Conservation (phyloP, 1,140 invertebrate species). For the Dysdera silvatica region DNA sequence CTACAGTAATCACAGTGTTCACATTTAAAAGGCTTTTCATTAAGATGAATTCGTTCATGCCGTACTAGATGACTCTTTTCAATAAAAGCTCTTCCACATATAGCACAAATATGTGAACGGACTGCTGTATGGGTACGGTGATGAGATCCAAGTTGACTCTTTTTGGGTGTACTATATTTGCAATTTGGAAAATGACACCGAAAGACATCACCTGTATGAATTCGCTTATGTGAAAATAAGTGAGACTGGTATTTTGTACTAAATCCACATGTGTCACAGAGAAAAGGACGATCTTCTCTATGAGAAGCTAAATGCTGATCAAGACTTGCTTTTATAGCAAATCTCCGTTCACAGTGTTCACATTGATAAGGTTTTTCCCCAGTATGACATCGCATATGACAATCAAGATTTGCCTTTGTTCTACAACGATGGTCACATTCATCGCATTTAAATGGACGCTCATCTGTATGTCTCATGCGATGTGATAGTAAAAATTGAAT, state of each 20-base stretch:
- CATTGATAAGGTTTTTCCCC: slow-evolving; percentile 43
- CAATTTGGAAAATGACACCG: slow-evolving; percentile 55
- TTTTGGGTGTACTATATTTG: slow-evolving; percentile 58
- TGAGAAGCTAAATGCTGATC: slow-evolving; percentile 54
- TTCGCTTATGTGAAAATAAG: slow-evolving; percentile 56
- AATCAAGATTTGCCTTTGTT: slow-evolving; percentile 47
- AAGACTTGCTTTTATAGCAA: slow-evolving; percentile 52
- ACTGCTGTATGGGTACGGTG: slow-evolving; percentile 56
- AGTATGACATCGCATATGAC: slow-evolving; percentile 47
- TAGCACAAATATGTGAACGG: slow-evolving; percentile 54
- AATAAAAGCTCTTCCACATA: slow-evolving; percentile 57
- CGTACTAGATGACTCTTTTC: slow-evolving; percentile 58
- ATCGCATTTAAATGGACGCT: slow-evolving; percentile 49
- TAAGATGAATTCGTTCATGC: slow-evolving; percentile 57
- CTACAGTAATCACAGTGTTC: slow-evolving; percentile 57
- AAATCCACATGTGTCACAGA: slow-evolving; percentile 59
- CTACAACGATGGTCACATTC: slow-evolving; percentile 46
- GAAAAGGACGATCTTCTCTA: slow-evolving; percentile 50
- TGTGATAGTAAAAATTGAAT: slow-evolving; percentile 52
- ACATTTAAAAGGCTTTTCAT: slow-evolving; percentile 54
- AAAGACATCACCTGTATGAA: slow-evolving; percentile 57
- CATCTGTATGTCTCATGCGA: slow-evolving; percentile 49
- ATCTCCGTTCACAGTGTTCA: slow-evolving; percentile 49
- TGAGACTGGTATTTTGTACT: slow-evolving; percentile 60
- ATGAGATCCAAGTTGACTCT: slow-evolving; percentile 58